Evolutionary conservation across 2,113 vertebrate species (phyloP).

Genomic region (Sorex fumeus): DNA sequence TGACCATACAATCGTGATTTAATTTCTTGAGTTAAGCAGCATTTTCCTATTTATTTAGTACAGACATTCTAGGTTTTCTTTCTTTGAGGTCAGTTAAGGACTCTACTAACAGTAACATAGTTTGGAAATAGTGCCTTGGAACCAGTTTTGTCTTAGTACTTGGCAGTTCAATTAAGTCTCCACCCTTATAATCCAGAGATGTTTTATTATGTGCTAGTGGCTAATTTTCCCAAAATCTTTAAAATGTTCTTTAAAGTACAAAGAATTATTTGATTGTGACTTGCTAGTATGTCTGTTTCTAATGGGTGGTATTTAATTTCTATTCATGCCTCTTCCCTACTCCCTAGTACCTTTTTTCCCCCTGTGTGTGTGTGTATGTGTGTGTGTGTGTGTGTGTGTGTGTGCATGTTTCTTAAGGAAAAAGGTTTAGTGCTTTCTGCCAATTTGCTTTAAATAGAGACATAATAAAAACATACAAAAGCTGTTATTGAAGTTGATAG

Average conservation of each 20-base stretch:
- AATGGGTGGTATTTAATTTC: slow-evolving; percentile 18
- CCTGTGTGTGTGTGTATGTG: neutral
- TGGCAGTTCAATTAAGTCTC: slow-evolving; percentile 29
- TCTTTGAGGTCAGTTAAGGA: slow-evolving; percentile 54
- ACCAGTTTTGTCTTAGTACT: slow-evolving; percentile 51
- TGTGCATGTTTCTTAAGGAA: neutral
- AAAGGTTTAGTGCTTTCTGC: slow-evolving; percentile 9
- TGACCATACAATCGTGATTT: neutral
- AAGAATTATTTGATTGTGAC: neutral
- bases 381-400: neutral
- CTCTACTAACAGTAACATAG: slow-evolving; percentile 33
- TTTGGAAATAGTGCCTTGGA: slow-evolving; percentile 53
- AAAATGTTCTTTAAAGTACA: slow-evolving; percentile 26
- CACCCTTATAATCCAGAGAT: neutral
- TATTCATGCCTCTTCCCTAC: neutral
- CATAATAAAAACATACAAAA: slow-evolving; percentile 40
- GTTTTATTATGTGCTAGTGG: neutral
- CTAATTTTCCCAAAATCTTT: slow-evolving; percentile 45
- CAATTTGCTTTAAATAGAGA: slow-evolving; percentile 57
- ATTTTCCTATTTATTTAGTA: neutral
- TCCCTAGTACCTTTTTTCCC: neutral
- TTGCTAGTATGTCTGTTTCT: slow-evolving; percentile 41
- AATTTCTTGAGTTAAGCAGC: slow-evolving; percentile 25
- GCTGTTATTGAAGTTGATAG: slow-evolving; percentile 63
- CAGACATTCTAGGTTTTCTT: slow-evolving; percentile 61